Percentiles rank a stretch among this genome's conserved stretches.
phyloP scores from a whole-genome alignment of 1,140 invertebrate genomes.

The Zaprionus inermis region DNA sequence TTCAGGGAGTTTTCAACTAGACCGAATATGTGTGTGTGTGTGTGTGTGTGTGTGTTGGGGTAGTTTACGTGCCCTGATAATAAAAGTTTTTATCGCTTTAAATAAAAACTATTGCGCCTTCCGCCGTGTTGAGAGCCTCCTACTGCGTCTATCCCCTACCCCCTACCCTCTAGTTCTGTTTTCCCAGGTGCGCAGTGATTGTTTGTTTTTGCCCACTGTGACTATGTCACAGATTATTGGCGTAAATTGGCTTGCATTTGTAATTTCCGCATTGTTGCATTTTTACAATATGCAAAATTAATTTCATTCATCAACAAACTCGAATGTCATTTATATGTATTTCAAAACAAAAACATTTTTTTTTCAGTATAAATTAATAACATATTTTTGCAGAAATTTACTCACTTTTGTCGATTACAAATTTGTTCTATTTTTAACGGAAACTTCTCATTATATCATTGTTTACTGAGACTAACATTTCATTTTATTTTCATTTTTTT shows the following conservation, averaged over 20 bases:
- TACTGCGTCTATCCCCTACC: constrained; percentile 7
- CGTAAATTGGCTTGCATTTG: neutral
- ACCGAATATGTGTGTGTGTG: constrained; percentile 3
- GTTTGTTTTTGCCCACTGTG: constrained; percentile 2
- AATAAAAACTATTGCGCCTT: constrained; percentile 50
- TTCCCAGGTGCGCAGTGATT: neutral
- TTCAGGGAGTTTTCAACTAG: constrained; percentile 30
- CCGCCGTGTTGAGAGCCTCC: neutral
- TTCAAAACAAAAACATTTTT: neutral
- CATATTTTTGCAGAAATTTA: neutral
- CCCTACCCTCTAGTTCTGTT: neutral
- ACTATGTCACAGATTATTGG: neutral
- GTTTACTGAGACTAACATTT: neutral
- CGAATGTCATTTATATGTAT: neutral
- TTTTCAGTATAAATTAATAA: neutral
- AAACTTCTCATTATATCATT: neutral
- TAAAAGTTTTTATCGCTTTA: constrained; percentile 77
- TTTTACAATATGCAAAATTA: neutral
- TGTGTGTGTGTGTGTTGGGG: constrained; percentile 12
- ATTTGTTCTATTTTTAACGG: neutral
- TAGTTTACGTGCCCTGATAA: constrained; percentile 54
- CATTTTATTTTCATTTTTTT: neutral
- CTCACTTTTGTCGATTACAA: neutral
- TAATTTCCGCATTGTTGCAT: constrained; percentile 1
- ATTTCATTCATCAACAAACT: neutral